phyloP scores from a whole-genome alignment of 2,888 invertebrate genomes.

The Lasius fuliginosus region DNA sequence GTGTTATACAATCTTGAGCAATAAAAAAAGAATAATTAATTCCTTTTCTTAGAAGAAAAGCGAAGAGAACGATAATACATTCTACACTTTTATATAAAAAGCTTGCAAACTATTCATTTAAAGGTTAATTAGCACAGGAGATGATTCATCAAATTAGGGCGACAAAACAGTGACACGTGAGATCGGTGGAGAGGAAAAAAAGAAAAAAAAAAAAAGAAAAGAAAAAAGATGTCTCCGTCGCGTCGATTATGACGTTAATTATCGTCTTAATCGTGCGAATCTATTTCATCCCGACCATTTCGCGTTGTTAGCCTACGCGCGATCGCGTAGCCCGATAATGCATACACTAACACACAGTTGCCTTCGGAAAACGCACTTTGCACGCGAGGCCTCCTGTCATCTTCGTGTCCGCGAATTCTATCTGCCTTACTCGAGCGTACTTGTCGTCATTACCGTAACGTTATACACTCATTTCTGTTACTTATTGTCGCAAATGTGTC shows the following conservation, averaged over 20 bases:
- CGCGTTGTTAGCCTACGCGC: conserved; percentile 64
- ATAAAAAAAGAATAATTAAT: not conserved
- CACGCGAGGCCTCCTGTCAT: conserved; percentile 60
- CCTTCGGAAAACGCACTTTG: conserved; percentile 55
- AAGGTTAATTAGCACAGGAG: not conserved
- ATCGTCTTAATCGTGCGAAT: conserved; percentile 47
- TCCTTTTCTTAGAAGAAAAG: not conserved
- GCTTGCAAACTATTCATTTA: not conserved
- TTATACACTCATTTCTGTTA: conserved; percentile 66
- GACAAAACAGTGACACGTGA: conserved; percentile 27
- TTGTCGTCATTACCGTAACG: conserved; percentile 63
- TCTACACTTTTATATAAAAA: not conserved
- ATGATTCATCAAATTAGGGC: conserved; percentile 11
- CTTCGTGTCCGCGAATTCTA: conserved; percentile 63
- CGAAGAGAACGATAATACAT: not conserved
- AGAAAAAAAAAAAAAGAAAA: not conserved
- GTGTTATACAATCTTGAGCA: not conserved
- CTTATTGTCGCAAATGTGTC: conserved; percentile 69
- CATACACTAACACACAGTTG: conserved; percentile 58
- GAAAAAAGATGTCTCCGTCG: conserved; percentile 1
- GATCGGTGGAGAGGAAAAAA: not conserved
- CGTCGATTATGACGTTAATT: conserved; percentile 34
- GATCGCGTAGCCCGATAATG: conserved; percentile 66
- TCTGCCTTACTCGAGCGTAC: conserved; percentile 34
- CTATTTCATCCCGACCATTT: conserved; percentile 50